Evolutionary conservation across 1,140 invertebrate species (phyloP).

Genomic region (Dysdera silvatica): DNA sequence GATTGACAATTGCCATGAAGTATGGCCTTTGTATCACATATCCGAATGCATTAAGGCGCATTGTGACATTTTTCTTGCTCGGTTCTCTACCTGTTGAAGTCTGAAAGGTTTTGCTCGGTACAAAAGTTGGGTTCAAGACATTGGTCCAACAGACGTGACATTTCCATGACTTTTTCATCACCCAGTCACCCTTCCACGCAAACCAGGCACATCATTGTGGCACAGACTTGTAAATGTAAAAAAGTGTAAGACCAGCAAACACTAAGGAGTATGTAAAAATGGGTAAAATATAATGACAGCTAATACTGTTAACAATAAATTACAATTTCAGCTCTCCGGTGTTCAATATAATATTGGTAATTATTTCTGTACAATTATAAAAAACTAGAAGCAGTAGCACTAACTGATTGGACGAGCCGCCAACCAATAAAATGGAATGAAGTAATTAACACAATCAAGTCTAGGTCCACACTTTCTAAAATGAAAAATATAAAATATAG

Average conservation of each 20-base stretch:
- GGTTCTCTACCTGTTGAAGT: constrained; percentile 9
- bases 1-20: constrained; percentile 28
- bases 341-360: constrained; percentile 4
- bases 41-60: constrained; percentile 27
- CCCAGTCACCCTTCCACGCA: constrained; percentile 21
- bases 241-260: constrained; percentile 30
- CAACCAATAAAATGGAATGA: neutral
- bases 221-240: constrained; percentile 27
- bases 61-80: constrained; percentile 24
- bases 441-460: neutral
- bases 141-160: constrained; percentile 17
- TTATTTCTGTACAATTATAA: neutral
- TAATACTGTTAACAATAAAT: constrained; percentile 29
- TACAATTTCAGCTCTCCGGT: too few relatives aligned
- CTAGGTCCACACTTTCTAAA: neutral
- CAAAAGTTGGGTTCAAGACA: constrained; percentile 25
- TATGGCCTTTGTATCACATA: constrained; percentile 27
- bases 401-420: too few relatives aligned
- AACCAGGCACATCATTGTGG: constrained; percentile 30
- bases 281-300: constrained; percentile 8
- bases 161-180: constrained; percentile 6
- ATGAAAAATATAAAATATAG: constrained; percentile 2
- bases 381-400: neutral
- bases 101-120: neutral
- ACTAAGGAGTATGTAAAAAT: constrained; percentile 21